Evolutionary conservation across 2,113 vertebrate genomes (phyloP), one percentile per base, ranked within the genome.

Genomic region (Austrofundulus limnaeus): DNA sequence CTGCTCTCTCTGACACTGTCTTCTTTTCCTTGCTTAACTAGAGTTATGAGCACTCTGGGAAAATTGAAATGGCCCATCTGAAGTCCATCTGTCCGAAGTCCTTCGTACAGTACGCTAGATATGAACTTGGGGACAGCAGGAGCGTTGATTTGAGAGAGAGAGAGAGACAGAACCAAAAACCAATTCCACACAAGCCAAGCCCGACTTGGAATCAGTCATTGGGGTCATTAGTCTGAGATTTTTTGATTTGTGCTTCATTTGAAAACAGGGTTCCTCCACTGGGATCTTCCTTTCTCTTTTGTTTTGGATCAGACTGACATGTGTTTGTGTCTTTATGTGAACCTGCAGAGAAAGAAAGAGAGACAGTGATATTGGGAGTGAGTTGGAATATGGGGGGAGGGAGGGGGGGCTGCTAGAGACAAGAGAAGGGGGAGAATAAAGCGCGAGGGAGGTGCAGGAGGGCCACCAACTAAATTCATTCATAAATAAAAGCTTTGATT

Each of bases 301-400:
- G 77, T 89, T 89, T 77, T 87, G 77, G 80, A 90, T 87, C 75
- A 88, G 84, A 88, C 64, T 83, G 73, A 89, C 75, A 81, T 90
- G 85, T 54, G 84, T 84, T 88, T 89, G 79, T 90, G 89, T 91
- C 81, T 90, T 86, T 63, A 80, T 92, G 87, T 91, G 91, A 89
- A 89, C 81, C 88, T 89, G 90, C 92, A 92, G 92, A 92, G 92
- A 92, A 92, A 91, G 92, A 92, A 88, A 91, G 91, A 91, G 87
- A 90, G 84, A 85, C 83, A 89, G 87, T 75, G 84, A 88, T 88
- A 86, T 82, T 71, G 84, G 75, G 77, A 80, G 73, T 75, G 54
- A 73, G 50, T 62, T 57, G 20, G 77, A 78, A 73, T 52, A 37
- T 60, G 51, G 51, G 28, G 10, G 46, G 72, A 14, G 21, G 15